Evolutionary conservation across 2,113 vertebrate species (phyloP), one percentile per base, ranked within the genome.

Genomic region (Macaca mulatta): DNA sequence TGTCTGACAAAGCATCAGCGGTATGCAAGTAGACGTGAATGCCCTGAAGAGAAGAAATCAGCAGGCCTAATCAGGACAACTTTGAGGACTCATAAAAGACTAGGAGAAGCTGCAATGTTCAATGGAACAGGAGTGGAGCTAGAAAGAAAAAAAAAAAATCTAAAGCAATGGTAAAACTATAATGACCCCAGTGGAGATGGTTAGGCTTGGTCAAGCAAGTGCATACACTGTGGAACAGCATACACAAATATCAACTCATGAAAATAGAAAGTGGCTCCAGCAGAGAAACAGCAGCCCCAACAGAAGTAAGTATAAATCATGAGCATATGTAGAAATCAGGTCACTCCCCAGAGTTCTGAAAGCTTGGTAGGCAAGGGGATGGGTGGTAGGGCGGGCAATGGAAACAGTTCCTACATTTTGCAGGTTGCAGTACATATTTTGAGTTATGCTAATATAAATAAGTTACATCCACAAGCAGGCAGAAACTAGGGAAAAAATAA

Each of bases 341-440:
- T 45, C 16, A 27, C 20, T 81, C 16, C 5, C 7, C 17, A 17
- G 74, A 43, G 11, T 59, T 77, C 64, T 89, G n/a, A 89, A 94
- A 70, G 45, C 27, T 80, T 78, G n/a, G 35, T 27, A 82, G 18
- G 17, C 4, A 38, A n/a, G n/a, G 20, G 20, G 32, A 61, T 89
- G 7, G 9, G 5, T 27, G 12, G 45, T 4, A 0, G 13, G 2
- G 7, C 25, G 22, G 27, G 12, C 16, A 61, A 17, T 72, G 17
- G 25, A 70, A 88, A 50, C n/a, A 93, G 45, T 64, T 96, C 18
- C 8, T 52, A 11, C 32, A 40, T 23, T 86, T 61, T 45, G 10
- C 27, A 94, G 7, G 10, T 59, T 69, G 30, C 35, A 69, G 20
- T 38, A 64, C 18, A 30, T 4, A 74, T 35, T 17, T 27, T 81